These are phyloP conservation scores for Callionymus lyra DNA, from an alignment of 2,113 vertebrate species.

Conservation along the genomic window DNA sequence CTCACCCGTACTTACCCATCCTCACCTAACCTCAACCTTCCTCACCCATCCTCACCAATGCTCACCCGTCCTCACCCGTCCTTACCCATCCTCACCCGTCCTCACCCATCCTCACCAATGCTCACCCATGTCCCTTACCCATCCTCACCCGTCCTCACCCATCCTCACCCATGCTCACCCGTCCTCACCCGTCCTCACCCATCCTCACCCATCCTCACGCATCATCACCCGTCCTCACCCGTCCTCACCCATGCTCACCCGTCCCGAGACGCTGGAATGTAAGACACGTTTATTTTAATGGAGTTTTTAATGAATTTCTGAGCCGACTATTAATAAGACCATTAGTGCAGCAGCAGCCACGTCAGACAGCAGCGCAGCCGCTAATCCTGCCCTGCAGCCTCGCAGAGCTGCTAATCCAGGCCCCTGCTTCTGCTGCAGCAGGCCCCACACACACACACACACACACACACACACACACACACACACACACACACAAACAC, in stretches of 20 bases:
- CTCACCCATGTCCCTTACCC: too few relatives aligned
- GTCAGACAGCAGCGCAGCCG: slow-evolving; percentile 84
- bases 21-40: too few relatives aligned
- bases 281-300: slow-evolving; percentile 99
- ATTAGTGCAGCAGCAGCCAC: slow-evolving; percentile 98
- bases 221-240: slow-evolving; percentile 32
- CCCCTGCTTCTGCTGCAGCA: slow-evolving; percentile 78
- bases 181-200: too few relatives aligned
- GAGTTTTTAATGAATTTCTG: slow-evolving; percentile 99
- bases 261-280: slow-evolving; percentile 95
- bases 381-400: slow-evolving; percentile 99
- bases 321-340: slow-evolving; percentile 99
- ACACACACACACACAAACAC: slow-evolving; percentile 19
- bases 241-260: slow-evolving; percentile 64
- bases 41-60: too few relatives aligned
- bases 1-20: too few relatives aligned
- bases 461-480: slow-evolving; percentile 20
- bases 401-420: slow-evolving; percentile 94
- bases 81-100: too few relatives aligned
- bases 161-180: too few relatives aligned
- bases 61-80: too few relatives aligned
- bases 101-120: too few relatives aligned
- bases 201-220: too few relatives aligned
- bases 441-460: slow-evolving; percentile 60
- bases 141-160: too few relatives aligned